Evolutionary conservation across 2,888 invertebrate genomes (phyloP), one percentile per base, ranked within the genome.

Genomic region (Chamaedrilus cognettii): DNA sequence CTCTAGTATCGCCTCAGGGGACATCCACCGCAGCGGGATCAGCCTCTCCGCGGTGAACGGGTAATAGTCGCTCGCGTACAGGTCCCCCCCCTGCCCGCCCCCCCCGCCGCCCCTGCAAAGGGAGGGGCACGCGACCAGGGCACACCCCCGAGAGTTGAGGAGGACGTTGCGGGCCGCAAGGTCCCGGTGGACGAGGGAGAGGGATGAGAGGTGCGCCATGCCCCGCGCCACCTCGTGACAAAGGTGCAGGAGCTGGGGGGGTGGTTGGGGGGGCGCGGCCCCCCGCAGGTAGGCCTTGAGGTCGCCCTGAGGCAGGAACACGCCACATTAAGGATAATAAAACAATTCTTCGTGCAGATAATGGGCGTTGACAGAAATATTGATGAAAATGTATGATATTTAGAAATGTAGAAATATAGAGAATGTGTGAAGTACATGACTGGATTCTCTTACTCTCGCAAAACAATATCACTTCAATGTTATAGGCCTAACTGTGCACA

Each of bases 121-220:
- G 42, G 91, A 90, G 0, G 91, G 89, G 83, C 89, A 87, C 2
- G 93, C 91, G 66, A 96, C 87, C 85, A 96, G 96, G 31, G 94
- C 89, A 34, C 89, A 88, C 35, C 95, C 87, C 28, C 92, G 91
- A n/a, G 85, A 82, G 0, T 92, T 90, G 68, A 96, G 90, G 68
- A 96, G 86, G 81, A 96, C 93, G 85, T 96, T 96, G 23, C 96
- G 88, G 0, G 95, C 91, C 1, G 96, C 94, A 75, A 97, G 87
- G 85, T 97, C 96, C 79, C 90, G 89, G 84, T 96, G 96, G n/a
- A 93, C 90, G 76, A 90, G 87, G 56, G 95, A 86, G 75, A 89
- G 85, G 77, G 90, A 86, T 76, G 91, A 87, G 64, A 93, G 84
- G 74, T 91, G 89, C 79, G 93, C 92, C 88, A 93, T 88, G 33